phyloP scores from a whole-genome alignment of 2,113 vertebrate species.

The Dipodomys ordii region DNA sequence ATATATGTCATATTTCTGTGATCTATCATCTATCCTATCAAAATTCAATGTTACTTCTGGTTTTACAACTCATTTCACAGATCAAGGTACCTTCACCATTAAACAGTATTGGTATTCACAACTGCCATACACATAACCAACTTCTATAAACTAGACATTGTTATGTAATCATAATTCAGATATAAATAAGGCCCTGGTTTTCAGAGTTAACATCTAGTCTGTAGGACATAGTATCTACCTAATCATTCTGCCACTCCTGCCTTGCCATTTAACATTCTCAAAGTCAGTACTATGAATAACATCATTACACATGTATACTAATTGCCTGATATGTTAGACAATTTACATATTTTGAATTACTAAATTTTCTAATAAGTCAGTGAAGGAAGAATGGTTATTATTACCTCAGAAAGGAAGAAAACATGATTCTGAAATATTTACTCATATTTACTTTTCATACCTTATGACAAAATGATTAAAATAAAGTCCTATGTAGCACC shows the following conservation, averaged over 20 bases:
- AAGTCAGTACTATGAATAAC: not conserved
- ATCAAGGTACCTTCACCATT: not conserved
- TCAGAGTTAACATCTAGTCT: not conserved
- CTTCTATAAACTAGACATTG: not conserved
- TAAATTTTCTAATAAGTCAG: not conserved
- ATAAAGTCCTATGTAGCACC: not conserved
- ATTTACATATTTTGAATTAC: not conserved
- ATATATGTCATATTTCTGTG: not conserved
- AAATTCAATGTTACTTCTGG: too few species aligned
- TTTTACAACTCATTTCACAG: not conserved
- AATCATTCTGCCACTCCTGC: not conserved
- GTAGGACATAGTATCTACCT: not conserved
- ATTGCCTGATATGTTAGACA: not conserved
- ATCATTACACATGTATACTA: not conserved
- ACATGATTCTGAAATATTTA: conserved; percentile 5
- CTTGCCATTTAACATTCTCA: not conserved
- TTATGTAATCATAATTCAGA: conserved; percentile 11
- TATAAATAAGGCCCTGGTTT: not conserved
- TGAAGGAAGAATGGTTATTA: not conserved
- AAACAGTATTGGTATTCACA: not conserved
- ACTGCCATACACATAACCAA: not conserved
- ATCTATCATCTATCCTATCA: too few species aligned
- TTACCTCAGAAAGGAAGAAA: not conserved
- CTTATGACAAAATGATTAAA: not conserved
- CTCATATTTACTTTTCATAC: not conserved